Conservation (phyloP, 2,888 invertebrate genomes). For the Ormyrus thymus region DNA sequence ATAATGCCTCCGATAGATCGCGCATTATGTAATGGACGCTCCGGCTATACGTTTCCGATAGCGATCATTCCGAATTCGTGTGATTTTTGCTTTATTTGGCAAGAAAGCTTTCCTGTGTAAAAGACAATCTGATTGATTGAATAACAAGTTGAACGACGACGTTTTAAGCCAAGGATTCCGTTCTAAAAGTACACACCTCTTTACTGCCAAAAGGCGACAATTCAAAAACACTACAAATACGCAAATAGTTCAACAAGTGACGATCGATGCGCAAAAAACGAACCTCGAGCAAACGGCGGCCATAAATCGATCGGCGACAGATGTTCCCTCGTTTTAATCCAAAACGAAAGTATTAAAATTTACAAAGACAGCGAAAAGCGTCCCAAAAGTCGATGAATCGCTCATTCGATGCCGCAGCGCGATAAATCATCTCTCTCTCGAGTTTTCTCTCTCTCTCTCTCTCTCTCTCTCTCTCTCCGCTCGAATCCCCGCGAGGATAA, state of each 20-base stretch:
- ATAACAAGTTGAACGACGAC: neutral
- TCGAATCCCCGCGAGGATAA: conserved; percentile 55
- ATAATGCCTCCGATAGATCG: no score
- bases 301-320: neutral
- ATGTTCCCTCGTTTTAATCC: neutral
- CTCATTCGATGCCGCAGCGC: conserved; percentile 33
- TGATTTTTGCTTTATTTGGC: conserved; percentile 19
- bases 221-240: no score
- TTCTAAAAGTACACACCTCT: no score
- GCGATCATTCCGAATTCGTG: conserved; percentile 14
- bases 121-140: conserved; percentile 29
- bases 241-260: no score
- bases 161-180: neutral
- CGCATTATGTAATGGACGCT: no score
- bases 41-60: neutral
- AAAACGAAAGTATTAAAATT: conserved; percentile 46
- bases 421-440: conserved; percentile 54
- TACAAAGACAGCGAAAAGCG: conserved; percentile 24
- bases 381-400: conserved; percentile 51
- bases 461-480: neutral
- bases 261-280: no score
- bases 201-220: no score
- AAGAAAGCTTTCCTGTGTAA: conserved; percentile 9
- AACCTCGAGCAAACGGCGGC: neutral
- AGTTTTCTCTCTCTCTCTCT: neutral